Base-by-base conservation (phyloP, 2,888 invertebrate genomes). In the Leptopterna dolabrata region DNA sequence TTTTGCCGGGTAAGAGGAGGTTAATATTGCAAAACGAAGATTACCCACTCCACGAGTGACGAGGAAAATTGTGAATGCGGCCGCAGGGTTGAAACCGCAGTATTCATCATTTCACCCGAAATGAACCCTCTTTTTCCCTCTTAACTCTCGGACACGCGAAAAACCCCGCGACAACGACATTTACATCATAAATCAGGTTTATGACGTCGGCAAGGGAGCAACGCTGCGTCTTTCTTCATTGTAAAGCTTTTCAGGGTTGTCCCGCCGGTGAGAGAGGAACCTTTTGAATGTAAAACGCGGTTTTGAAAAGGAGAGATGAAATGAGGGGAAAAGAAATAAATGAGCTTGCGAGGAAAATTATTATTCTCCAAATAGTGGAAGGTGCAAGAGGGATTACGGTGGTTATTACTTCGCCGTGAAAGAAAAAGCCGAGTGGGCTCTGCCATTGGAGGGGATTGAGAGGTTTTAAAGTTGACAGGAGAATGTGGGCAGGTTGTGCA, bases 181-280 rank as follows among this genome's bases (percentile, higher is more conserved):
- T 81, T 51, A 81, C 81, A 51, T 81, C 81, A 81, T 81, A 81
- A 81, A 81, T 81, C 81, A 81, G 81, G 81, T 55, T 81, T 81
- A 81, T 81, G 81, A 81, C 45, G 47, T 55, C 41, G 19, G 36
- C 36, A 36, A 36, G 36, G 45, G 43, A n/a, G 36, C 9, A 55
- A n/a, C 47, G 11, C n/a, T 51, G 29, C 81, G 51, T 51, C 51
- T 81, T 81, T 81, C 81, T 81, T 81, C 81, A 55, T 55, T 55
- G 81, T 27, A 55, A 81, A 81, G 55, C 78, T 45, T 78, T 76
- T 78, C 45, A 43, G 43, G n/a, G 36, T 16, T n/a, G 41, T 11
- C 19, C 41, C 16, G n/a, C n/a, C 41, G n/a, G 41, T 43, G 78
- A 24, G 63, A 24, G 24, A 24, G 13, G 63, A 63, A 43, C 45